Evolutionary conservation across 2,797 vertebrate species (phyloP).

Genomic region (Takifugu rubripes): DNA sequence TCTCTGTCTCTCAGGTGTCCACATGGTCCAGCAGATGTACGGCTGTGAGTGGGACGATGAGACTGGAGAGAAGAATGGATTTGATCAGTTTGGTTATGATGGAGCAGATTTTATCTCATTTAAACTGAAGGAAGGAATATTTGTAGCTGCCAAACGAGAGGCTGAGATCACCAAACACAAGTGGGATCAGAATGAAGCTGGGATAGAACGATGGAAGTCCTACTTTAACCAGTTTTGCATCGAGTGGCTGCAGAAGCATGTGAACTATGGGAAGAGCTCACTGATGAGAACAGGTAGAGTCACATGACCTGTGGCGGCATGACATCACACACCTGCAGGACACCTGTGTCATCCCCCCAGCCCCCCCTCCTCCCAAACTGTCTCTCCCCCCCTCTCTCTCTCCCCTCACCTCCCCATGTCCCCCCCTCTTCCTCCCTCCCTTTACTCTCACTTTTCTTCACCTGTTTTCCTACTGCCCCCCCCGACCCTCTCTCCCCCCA

Average conservation of each 20-base stretch:
- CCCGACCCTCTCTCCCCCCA: background rate
- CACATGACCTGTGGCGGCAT: slow-evolving; percentile 6
- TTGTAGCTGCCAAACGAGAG: background rate
- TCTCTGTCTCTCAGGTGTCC: slow-evolving; percentile 28
- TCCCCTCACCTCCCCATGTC: background rate
- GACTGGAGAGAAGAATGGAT: background rate
- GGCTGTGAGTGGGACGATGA: background rate
- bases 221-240: background rate
- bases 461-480: background rate
- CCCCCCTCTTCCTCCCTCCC: background rate
- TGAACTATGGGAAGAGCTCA: background rate
- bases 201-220: background rate
- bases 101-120: background rate
- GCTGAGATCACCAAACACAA: background rate
- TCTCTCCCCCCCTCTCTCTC: background rate
- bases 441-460: background rate
- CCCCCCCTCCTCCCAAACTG: no score
- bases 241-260: background rate
- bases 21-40: background rate
- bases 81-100: background rate
- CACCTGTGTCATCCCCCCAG: no score
- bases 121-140: background rate
- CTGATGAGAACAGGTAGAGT: slow-evolving; percentile 2
- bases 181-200: background rate
- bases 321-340: background rate